phyloP scores from a whole-genome alignment of 2,797 vertebrate species.

The Pelodytes ibericus region DNA sequence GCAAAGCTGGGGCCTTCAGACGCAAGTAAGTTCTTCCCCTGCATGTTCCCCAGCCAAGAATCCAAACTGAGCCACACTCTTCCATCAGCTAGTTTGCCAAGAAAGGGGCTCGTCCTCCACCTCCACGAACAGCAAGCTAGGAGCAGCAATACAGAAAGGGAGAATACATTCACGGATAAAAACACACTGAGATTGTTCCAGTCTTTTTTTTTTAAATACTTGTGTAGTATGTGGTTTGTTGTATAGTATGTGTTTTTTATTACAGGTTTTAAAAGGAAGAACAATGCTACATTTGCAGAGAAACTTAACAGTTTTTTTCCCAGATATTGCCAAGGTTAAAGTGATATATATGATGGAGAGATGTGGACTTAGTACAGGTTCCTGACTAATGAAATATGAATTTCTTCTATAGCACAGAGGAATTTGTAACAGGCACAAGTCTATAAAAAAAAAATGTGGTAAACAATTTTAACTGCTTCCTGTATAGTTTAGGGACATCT shows the following conservation, averaged over 20 bases:
- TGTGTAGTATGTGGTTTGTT: conserved; percentile 35
- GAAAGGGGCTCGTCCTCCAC: conserved; percentile 58
- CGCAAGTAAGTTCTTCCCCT: conserved; percentile 65
- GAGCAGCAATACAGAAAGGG: conserved; percentile 20
- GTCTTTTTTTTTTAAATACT: conserved; percentile 13
- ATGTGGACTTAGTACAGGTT: background rate
- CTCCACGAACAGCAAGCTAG: conserved; percentile 43
- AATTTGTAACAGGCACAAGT: too few species aligned
- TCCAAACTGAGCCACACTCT: conserved; percentile 72
- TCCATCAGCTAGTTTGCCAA: conserved; percentile 65
- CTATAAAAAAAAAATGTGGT: too few species aligned
- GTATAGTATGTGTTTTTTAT: conserved; percentile 17
- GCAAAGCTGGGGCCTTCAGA: conserved; percentile 58
- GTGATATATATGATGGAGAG: conserved; percentile 1
- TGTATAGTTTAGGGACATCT: too few species aligned
- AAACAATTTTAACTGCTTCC: too few species aligned
- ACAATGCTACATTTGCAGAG: conserved; percentile 3
- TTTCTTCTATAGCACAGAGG: background rate
- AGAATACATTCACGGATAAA: conserved; percentile 19
- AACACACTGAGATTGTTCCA: conserved; percentile 25
- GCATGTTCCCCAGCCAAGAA: conserved; percentile 69
- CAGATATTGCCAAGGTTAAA: background rate
- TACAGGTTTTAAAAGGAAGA: conserved; percentile 28
- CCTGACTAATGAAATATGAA: background rate
- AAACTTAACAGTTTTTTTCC: conserved; percentile 1